phyloP scores from a whole-genome alignment of 30 jellyfish, hydroid and myxozoan species.

The Sanderia malayensis region DNA sequence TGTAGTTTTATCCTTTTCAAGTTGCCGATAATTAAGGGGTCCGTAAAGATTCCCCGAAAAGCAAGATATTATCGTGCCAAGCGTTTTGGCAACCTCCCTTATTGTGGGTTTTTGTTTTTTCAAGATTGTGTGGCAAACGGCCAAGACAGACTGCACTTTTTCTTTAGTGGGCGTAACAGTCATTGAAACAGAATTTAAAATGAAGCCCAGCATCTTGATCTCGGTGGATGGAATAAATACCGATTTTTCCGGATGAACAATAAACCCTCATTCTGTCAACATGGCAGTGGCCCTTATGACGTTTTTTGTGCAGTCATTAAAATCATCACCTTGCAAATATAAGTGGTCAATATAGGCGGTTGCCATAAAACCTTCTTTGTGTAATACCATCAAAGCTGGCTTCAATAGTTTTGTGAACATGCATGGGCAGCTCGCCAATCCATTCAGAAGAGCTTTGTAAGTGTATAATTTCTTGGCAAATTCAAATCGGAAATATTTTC shows the following conservation, averaged over 20 bases:
- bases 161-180: neutral
- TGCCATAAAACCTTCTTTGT: neutral
- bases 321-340: neutral
- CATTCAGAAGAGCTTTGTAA: neutral
- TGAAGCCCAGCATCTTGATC: neutral
- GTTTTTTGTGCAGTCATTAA: neutral
- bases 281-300: neutral
- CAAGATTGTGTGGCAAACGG: neutral
- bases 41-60: neutral
- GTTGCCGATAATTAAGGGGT: constrained; percentile 1
- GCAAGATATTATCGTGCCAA: neutral
- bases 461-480: neutral
- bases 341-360: neutral
- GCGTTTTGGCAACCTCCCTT: neutral
- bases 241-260: no score
- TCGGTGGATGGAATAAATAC: neutral
- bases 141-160: neutral
- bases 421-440: neutral
- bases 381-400: neutral
- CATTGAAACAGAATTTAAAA: neutral
- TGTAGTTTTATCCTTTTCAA: neutral
- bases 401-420: neutral
- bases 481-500: neutral
- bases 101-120: neutral
- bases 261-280: no score